Evolutionary conservation across 2,113 vertebrate species (phyloP).

Genomic region (Macheiramphus alcinus): DNA sequence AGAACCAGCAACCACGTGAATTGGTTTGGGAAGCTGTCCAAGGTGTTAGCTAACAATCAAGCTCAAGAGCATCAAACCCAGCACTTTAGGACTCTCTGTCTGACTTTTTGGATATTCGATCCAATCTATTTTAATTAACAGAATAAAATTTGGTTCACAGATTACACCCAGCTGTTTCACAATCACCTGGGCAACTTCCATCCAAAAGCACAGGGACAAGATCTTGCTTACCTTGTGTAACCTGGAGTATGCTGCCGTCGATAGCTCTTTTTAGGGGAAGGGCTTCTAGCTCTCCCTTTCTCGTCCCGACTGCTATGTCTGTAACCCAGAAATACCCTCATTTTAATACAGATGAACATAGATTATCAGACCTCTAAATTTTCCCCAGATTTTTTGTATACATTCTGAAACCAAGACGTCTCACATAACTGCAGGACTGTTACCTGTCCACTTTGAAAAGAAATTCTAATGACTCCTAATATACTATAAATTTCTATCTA

Average conservation of each 20-base stretch:
- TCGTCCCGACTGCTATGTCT: constrained; percentile 64
- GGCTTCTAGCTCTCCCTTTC: constrained; percentile 66
- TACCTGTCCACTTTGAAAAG: too few species aligned
- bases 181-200: background rate
- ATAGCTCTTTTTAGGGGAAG: constrained; percentile 69
- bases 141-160: background rate
- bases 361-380: rapidly evolving
- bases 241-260: constrained; percentile 67
- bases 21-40: background rate
- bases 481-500: background rate
- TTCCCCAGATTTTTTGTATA: rapidly evolving
- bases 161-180: background rate
- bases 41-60: background rate
- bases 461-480: background rate
- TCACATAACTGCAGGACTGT: background rate
- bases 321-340: background rate
- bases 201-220: background rate
- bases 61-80: background rate
- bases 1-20: rapidly evolving
- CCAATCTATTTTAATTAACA: rapidly evolving
- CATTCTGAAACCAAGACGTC: rapidly evolving
- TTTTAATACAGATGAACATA: background rate
- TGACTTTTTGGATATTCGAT: rapidly evolving
- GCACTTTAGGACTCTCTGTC: background rate
- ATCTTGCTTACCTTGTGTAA: constrained; percentile 77